phyloP scores from a whole-genome alignment of 2,888 invertebrate genomes.

The Idaea straminata region DNA sequence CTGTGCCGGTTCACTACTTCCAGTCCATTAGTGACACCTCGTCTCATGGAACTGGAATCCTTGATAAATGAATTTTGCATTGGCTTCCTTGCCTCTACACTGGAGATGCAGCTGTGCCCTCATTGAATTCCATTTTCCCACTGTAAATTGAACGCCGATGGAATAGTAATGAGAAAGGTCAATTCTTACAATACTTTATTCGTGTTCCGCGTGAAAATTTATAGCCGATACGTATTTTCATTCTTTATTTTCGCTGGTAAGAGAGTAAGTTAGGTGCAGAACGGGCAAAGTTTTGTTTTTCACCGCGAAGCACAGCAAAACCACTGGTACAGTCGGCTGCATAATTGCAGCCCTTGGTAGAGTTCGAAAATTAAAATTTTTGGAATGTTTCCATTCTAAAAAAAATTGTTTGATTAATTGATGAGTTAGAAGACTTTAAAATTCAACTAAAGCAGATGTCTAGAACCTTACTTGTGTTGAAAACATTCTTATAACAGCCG shows the following conservation, averaged over 20 bases:
- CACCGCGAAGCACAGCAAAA: no score
- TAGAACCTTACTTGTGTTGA: no score
- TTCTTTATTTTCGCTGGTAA: not conserved
- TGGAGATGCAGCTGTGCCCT: constrained; percentile 32
- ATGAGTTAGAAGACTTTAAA: no score
- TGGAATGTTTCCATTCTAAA: no score
- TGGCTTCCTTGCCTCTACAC: constrained; percentile 17
- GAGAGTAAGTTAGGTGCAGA: no score
- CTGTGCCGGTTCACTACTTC: constrained; percentile 29
- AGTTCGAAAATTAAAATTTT: no score
- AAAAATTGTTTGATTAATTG: no score
- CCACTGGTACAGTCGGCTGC: no score
- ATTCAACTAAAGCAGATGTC: no score
- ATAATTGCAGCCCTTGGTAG: no score
- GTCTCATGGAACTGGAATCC: constrained; percentile 34
- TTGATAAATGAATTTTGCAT: constrained; percentile 55
- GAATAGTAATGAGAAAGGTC: constrained; percentile 18
- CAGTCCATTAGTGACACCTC: constrained; percentile 48
- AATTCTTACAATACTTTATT: constrained; percentile 3
- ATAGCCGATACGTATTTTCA: not conserved
- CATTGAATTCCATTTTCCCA: constrained; percentile 43
- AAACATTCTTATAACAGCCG: no score
- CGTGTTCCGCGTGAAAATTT: not conserved
- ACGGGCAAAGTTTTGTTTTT: no score
- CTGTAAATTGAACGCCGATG: constrained; percentile 37